Conservation (phyloP, 2,797 vertebrate species). For the Siniperca undulata region DNA sequence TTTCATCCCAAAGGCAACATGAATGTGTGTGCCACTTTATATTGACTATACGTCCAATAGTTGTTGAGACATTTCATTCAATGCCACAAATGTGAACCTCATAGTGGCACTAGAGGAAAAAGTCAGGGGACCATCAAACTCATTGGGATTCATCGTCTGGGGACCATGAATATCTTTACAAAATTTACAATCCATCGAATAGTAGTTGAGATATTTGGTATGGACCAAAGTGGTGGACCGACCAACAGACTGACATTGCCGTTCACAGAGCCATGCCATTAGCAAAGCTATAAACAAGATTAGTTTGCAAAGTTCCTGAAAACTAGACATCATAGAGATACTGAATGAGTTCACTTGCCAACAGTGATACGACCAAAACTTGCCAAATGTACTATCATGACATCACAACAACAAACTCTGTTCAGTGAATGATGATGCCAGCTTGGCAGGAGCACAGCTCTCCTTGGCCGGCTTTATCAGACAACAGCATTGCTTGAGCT, state of each 20-base stretch:
- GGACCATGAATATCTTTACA: neutral
- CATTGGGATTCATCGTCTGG: neutral
- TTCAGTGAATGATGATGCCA: constrained; percentile 49
- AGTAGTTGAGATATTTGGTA: neutral
- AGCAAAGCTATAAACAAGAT: constrained; percentile 24
- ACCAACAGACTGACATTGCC: neutral
- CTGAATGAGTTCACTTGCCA: constrained; percentile 24
- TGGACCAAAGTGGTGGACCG: neutral
- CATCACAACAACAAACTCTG: constrained; percentile 45
- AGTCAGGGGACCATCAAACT: neutral
- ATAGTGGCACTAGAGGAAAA: neutral
- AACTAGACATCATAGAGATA: constrained; percentile 29
- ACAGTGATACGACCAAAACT: constrained; percentile 34
- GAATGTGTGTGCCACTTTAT: neutral
- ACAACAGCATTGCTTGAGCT: constrained; percentile 47
- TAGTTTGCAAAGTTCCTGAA: constrained; percentile 44
- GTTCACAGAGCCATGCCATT: neutral
- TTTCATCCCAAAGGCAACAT: neutral
- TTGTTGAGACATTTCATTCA: neutral
- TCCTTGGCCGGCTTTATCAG: constrained; percentile 52
- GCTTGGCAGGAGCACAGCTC: constrained; percentile 46
- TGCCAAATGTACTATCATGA: constrained; percentile 54
- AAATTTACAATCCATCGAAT: neutral
- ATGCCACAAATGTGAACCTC: neutral
- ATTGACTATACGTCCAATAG: neutral